Percentiles rank a stretch among this genome's conserved stretches.
Conservation (phyloP, 2,888 invertebrate genomes). For the Rotaria magnacalcarata region DNA sequence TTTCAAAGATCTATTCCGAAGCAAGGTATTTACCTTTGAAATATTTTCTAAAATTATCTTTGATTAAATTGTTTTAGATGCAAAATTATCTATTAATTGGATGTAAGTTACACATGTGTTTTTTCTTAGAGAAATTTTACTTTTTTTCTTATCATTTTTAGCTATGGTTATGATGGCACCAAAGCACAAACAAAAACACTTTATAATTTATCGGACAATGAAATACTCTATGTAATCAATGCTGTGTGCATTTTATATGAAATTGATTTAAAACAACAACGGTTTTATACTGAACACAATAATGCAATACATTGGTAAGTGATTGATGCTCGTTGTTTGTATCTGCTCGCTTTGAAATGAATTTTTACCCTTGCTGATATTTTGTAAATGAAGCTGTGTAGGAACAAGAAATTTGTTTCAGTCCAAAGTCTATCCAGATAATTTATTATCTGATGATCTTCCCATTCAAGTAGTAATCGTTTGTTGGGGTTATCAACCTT, state of each 20-base stretch:
- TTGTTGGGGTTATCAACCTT: no score
- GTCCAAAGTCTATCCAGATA: no score
- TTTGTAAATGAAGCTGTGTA: no score
- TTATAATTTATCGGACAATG: neutral
- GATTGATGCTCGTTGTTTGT: no score
- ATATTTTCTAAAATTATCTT: neutral
- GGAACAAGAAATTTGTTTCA: no score
- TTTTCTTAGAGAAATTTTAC: neutral
- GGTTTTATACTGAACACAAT: slow-evolving; percentile 3
- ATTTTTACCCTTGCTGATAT: no score
- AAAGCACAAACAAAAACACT: neutral
- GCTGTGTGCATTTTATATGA: neutral
- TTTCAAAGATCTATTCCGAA: neutral
- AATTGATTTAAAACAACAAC: neutral
- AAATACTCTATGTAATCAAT: neutral
- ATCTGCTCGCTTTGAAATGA: no score
- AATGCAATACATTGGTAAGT: slow-evolving; percentile 7
- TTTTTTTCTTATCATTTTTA: neutral
- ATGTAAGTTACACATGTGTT: neutral
- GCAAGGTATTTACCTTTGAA: neutral
- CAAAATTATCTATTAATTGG: neutral
- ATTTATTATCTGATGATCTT: no score
- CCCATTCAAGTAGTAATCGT: no score
- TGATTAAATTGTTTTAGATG: neutral
- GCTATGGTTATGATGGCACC: neutral